phyloP scores from a whole-genome alignment of 2,113 vertebrate species.

The Solea senegalensis region DNA sequence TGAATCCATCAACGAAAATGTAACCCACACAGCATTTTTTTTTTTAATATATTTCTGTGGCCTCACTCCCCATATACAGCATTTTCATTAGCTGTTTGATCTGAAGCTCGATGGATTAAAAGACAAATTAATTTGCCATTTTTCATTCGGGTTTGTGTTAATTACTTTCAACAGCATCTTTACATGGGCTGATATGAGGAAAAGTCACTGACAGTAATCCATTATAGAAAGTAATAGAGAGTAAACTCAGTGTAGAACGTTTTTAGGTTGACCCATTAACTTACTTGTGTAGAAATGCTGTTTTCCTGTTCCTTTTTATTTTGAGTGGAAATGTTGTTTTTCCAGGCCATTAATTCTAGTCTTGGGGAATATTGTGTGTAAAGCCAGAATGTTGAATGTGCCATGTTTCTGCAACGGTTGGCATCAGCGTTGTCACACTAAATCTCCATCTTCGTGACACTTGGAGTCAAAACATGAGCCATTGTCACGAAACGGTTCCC shows the following conservation, averaged over 20 bases:
- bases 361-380: slow-evolving; percentile 29
- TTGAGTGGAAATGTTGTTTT: slow-evolving; percentile 18
- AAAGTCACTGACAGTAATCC: not conserved
- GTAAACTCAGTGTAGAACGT: not conserved
- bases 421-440: slow-evolving; percentile 71
- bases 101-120: slow-evolving; percentile 57
- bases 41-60: not conserved
- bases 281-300: not conserved
- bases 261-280: slow-evolving; percentile 20
- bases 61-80: slow-evolving; percentile 20
- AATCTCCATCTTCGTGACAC: slow-evolving; percentile 72
- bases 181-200: not conserved
- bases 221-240: slow-evolving; percentile 6
- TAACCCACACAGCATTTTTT: not conserved
- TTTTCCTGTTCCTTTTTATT: slow-evolving; percentile 21
- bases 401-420: slow-evolving; percentile 65
- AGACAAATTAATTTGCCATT: slow-evolving; percentile 40
- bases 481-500: slow-evolving; percentile 29
- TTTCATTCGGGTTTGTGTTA: slow-evolving; percentile 42
- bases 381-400: slow-evolving; percentile 48
- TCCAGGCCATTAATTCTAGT: slow-evolving; percentile 28
- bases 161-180: slow-evolving; percentile 20
- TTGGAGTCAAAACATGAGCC: slow-evolving; percentile 69
- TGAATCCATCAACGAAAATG: slow-evolving; percentile 4
- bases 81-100: slow-evolving; percentile 49